Percentiles rank a stretch among this genome's conserved stretches.
Evolutionary conservation across 1,140 invertebrate species (phyloP).

Genomic region (Nasonia giraulti): DNA sequence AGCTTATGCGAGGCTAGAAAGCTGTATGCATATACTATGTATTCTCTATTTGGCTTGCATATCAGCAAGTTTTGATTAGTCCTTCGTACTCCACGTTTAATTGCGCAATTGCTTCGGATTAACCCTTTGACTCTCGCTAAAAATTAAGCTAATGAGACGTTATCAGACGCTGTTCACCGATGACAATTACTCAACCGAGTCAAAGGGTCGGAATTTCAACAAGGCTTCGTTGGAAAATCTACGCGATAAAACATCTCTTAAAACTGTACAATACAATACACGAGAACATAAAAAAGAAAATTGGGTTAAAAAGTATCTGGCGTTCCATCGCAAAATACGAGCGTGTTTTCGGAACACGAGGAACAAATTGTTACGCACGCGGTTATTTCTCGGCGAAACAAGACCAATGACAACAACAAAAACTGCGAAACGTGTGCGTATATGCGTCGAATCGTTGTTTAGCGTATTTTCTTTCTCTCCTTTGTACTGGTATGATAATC

Average conservation of each 20-base stretch:
- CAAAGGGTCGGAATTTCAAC: neutral
- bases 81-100: neutral
- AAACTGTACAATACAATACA: conserved; percentile 18
- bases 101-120: neutral
- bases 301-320: neutral
- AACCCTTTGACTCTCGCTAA: neutral
- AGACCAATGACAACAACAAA: neutral
- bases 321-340: neutral
- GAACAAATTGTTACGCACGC: neutral
- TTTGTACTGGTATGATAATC: too few species aligned
- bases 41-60: neutral
- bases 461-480: too few species aligned
- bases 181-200: neutral
- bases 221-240: neutral
- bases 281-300: conserved; percentile 15
- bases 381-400: neutral
- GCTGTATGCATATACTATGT: neutral
- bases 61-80: conserved; percentile 31
- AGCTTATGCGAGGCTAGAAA: neutral
- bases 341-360: neutral
- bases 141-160: too few species aligned
- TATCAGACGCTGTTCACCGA: too few species aligned
- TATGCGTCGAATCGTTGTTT: neutral
- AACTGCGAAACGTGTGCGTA: neutral
- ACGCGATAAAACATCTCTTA: neutral